Base-by-base conservation (phyloP, 2,113 vertebrate genomes). In the Microcebus tavaratra region DNA sequence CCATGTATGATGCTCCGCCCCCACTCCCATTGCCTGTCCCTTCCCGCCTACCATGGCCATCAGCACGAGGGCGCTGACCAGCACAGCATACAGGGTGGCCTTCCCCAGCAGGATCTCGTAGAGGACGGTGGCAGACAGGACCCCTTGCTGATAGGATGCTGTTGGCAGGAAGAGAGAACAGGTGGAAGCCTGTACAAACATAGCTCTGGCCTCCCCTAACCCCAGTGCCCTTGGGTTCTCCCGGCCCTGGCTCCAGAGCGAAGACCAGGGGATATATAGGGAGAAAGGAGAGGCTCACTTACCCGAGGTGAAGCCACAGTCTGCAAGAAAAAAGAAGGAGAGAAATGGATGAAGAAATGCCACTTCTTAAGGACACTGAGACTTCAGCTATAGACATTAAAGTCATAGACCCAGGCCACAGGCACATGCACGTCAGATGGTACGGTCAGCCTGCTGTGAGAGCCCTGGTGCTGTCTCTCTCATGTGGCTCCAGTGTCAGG, bases 41-140 rank as follows among this genome's bases (percentile, higher is more conserved):
- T 1, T 3, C 45, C n/a, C 2, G 0, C 6, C 98, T 94, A 98
- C 98, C 98, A 96, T 98, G 86, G 90, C 73, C 81, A 79, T 98
- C 94, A 98, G 97, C 92, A 98, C 84, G 36, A 98, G 90, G 18
- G 63, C 1, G 11, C 98, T 98, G 95, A 98, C 97, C 80, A 99
- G 88, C 94, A 98, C 12, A 0, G 98, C 99, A 1, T 99, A 99
- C 36, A 98, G 70, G 11, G 98, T 93, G 18, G 98, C 98, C 88
- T 98, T 98, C 39, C 98, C 97, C 81, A 98, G 98, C 48, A 98
- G 97, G 57, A 98, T 94, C 94, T 98, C 94, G 65, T 99, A 99
- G 11, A 98, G 96, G 72, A 99, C 59, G 75, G 98, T 99, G 96
- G 98, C 96, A 31, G 98, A 98, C 79, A 98, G 97, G 82, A 98